A percentile compares a stretch with the other conserved stretches of the same genome.
Evolutionary conservation across 1,140 invertebrate genomes (phyloP).

Genomic region (Penaeus chinensis): DNA sequence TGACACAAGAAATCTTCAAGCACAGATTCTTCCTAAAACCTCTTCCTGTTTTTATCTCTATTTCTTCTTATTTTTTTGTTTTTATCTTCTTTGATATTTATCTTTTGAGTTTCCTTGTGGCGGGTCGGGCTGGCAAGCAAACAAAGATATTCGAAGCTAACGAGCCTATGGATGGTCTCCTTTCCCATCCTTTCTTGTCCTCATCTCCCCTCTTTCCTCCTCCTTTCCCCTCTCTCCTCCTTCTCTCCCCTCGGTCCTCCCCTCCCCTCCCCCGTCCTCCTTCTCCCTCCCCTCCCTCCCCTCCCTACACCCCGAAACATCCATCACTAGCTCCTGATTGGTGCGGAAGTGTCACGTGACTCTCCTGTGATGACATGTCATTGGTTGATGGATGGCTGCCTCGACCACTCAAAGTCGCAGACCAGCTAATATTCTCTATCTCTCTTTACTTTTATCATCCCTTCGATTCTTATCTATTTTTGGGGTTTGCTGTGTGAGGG

Average conservation of each 20-base stretch:
- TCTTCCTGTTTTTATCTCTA: too few species aligned
- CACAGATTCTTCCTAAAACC: too few species aligned
- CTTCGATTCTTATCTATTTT: too few species aligned
- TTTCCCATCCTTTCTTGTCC: conserved; percentile 3
- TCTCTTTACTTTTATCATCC: neutral
- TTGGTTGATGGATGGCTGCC: conserved; percentile 59
- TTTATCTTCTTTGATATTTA: too few species aligned
- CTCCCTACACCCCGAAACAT: conserved; percentile 25
- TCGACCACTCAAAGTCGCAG: neutral
- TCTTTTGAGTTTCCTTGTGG: too few species aligned
- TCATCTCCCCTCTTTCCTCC: conserved; percentile 6
- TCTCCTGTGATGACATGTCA: conserved; percentile 62
- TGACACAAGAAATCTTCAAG: too few species aligned
- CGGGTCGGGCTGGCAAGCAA: too few species aligned
- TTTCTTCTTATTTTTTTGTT: too few species aligned
- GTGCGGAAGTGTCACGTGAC: conserved; percentile 64
- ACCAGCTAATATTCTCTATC: neutral
- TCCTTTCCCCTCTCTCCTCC: neutral
- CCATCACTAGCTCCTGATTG: conserved; percentile 62
- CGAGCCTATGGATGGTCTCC: too few species aligned
- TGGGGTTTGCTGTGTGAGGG: too few species aligned
- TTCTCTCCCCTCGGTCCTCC: neutral
- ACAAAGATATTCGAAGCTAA: too few species aligned
- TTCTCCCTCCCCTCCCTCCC: neutral
- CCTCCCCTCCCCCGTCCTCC: neutral